Evolutionary conservation across 2,888 invertebrate genomes (phyloP).

Genomic region (Cylindroiulus punctatus): DNA sequence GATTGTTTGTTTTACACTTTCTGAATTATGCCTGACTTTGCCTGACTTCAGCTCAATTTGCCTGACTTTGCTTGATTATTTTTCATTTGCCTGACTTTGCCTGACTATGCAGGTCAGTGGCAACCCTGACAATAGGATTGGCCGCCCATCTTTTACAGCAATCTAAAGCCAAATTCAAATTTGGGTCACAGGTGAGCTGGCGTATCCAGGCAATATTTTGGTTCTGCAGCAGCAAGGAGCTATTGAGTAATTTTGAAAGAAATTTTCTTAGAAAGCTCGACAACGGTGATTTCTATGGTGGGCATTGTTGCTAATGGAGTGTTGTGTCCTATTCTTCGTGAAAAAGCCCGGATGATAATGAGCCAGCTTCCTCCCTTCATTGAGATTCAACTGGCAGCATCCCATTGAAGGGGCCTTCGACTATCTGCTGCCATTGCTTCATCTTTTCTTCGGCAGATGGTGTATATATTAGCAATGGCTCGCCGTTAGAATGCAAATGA

Average conservation of each 20-base stretch:
- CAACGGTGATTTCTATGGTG: background rate
- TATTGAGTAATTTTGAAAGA: background rate
- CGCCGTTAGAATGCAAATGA: constrained; percentile 19
- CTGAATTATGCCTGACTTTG: too few species aligned
- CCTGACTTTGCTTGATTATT: too few species aligned
- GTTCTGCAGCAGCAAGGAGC: too few species aligned
- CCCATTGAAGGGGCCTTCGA: background rate
- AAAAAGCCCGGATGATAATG: constrained; percentile 27
- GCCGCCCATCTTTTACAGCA: too few species aligned
- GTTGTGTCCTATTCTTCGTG: background rate
- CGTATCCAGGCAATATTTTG: too few species aligned
- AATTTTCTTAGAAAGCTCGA: background rate
- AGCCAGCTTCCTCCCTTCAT: constrained; percentile 1
- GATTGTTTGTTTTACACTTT: too few species aligned
- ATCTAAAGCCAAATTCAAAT: too few species aligned
- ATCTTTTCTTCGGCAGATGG: constrained; percentile 21
- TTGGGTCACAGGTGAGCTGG: too few species aligned
- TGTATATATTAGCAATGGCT: constrained; percentile 7
- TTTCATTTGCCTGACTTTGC: too few species aligned
- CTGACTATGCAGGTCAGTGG: too few species aligned
- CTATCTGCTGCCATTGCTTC: background rate
- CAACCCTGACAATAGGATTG: too few species aligned
- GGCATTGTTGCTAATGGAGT: constrained; percentile 16
- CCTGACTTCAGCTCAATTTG: too few species aligned
- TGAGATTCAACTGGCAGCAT: constrained; percentile 7